Base-by-base conservation (phyloP, 2,888 invertebrate species). In the Lepidochrysops patricia region DNA sequence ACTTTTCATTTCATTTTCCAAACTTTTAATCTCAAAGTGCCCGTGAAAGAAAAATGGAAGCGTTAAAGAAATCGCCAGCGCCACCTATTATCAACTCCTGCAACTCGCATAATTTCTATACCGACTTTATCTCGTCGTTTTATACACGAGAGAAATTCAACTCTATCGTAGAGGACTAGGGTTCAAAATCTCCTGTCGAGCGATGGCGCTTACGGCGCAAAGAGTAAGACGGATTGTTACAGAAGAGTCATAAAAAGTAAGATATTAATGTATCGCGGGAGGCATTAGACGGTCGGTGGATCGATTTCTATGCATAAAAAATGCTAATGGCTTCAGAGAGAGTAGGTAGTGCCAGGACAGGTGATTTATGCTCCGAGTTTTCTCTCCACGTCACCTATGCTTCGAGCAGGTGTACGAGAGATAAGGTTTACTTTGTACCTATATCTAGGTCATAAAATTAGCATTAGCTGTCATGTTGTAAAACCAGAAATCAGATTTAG, bases 241-340 rank as follows among this genome's bases (percentile, higher is more conserved):
- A 77, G 80, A 85, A 85, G 83, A 89, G 84, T 88, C 88, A 86
- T 89, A 89, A 89, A 89, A 89, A 89, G 87, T 88, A 85, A 88
- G 88, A 88, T 89, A 89, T 89, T 88, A 89, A 89, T 89, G 89
- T 89, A 89, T 89, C 88, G 85, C 80, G 88, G 88, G 88, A 88
- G 86, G 88, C 89, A 87, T 89, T 88, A 88, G 84, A 80, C 82
- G 78, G 82, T 79, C 74, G 75, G 68, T 66, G 86, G 89, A 88
- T 89, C 89, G 89, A 89, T 89, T 88, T 77, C 81, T 88, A 86
- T 89, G 87, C 88, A 89, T 89, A 89, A 89, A 88, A 87, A 88
- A 89, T 88, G 88, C 79, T 88, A 88, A 89, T 89, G 88, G 88
- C 78, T 68, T 80, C 72, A 71, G 73, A 70, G 84, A 85, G 83